Base-by-base conservation (phyloP, 2,113 vertebrate species). In the Pangasianodon gigas region DNA sequence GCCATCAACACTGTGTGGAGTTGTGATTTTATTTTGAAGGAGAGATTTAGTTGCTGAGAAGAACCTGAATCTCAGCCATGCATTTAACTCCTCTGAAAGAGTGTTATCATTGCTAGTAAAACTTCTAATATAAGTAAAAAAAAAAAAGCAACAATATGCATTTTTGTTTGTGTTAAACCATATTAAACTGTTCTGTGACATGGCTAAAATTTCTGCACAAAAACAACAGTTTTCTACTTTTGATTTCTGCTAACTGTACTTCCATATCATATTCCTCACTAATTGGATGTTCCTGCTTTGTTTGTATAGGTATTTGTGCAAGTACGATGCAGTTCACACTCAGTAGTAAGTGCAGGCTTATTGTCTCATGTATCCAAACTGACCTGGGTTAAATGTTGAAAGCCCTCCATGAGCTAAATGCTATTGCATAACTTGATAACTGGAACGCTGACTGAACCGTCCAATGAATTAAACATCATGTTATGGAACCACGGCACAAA, bases 341-440 rank as follows among this genome's bases (percentile, higher is more conserved):
- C 52, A 14, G 11, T 10, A 46, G 1, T 51, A 29, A 51, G 11
- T 7, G 14, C 46, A 80, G 46, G 46, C 77, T n/a, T 29, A 21
- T 80, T 51, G 56, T 77, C 85, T 84, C 48, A 41, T 19, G n/a
- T 51, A 81, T 88, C 81, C 85, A 71, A 60, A 48, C 62, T 56
- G 52, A 86, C n/a, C 86, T 32, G 21, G 13, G 81, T 44, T 44
- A 71, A 71, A 88, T 0, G 8, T 46, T 44, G 46, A 83, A 46
- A 37, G 52, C 46, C 19, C 51, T 41, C 51, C 48, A 44, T 71
- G 62, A 71, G 7, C 48, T 60, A 29, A 24, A 52, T 13, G 16
- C 11, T 52, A 46, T 67, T 80, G 62, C 75, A 77, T 89, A 90
- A 86, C 18, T 24, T 52, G 60, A 26, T 54, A 80, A 88, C 67